These are phyloP conservation scores for Spilosoma lubricipeda DNA, from an alignment of 2,888 invertebrate species.

Conservation along the genomic window DNA sequence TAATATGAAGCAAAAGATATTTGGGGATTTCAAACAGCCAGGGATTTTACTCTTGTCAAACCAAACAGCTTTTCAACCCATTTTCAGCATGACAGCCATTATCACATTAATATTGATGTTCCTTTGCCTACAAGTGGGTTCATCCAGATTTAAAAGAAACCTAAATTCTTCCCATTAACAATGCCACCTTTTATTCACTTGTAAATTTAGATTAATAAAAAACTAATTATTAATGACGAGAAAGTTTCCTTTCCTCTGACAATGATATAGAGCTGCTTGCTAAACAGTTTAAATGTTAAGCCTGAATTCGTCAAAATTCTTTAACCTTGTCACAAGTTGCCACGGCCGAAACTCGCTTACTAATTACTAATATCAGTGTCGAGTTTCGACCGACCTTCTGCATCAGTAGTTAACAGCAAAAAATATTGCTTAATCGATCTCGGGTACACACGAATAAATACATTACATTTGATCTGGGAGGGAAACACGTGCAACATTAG, in stretches of 20 bases:
- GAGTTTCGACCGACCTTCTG: conserved; percentile 49
- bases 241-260: not conserved
- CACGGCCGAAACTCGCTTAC: conserved; percentile 56
- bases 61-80: too few relatives aligned
- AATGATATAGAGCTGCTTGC: not conserved
- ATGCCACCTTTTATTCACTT: too few relatives aligned
- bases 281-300: conserved; percentile 56
- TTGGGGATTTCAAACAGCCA: too few relatives aligned
- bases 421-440: conserved; percentile 51
- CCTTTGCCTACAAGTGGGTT: too few relatives aligned
- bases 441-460: conserved; percentile 41
- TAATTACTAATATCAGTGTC: conserved; percentile 59
- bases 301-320: conserved; percentile 61
- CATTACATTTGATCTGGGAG: conserved; percentile 1
- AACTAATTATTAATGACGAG: not conserved
- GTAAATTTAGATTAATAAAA: not conserved
- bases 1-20: too few relatives aligned
- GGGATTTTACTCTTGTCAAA: too few relatives aligned
- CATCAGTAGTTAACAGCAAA: conserved; percentile 46
- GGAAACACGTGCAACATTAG: conserved; percentile 9
- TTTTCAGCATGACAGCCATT: too few relatives aligned
- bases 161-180: too few relatives aligned
- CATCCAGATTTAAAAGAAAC: too few relatives aligned
- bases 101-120: too few relatives aligned
- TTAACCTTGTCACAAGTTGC: conserved; percentile 61